phyloP scores from a whole-genome alignment of 37 sponge, comb jelly and placozoan species.

The Cladorhizidae sp. region DNA sequence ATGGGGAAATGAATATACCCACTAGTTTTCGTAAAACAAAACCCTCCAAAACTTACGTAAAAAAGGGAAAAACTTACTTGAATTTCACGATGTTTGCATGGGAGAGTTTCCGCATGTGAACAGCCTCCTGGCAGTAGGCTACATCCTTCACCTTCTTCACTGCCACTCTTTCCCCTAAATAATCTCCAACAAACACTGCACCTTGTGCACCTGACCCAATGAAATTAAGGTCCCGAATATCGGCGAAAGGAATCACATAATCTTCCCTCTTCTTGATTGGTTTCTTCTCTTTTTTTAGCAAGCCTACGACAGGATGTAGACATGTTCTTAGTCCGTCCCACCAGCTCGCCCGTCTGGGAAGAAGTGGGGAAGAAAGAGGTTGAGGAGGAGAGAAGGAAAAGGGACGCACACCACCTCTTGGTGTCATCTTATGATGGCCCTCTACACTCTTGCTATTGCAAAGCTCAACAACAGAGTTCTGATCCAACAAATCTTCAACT shows the following conservation, averaged over 20 bases:
- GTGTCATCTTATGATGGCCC: no score
- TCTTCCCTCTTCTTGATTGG: not conserved
- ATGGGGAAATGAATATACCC: no score
- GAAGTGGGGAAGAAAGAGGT: not conserved
- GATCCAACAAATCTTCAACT: constrained; percentile 49
- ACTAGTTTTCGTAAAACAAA: no score
- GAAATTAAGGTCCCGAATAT: constrained; percentile 71
- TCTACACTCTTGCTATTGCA: no score
- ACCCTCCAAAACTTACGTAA: no score
- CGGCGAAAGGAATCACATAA: constrained; percentile 74
- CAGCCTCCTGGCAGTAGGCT: constrained; percentile 59
- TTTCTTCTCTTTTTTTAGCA: constrained; percentile 8
- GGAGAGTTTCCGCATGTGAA: constrained; percentile 55
- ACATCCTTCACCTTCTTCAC: constrained; percentile 85
- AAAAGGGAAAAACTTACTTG: constrained; percentile 58
- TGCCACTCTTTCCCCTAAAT: constrained; percentile 61
- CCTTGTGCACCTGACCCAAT: constrained; percentile 85
- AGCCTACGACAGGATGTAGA: constrained; percentile 10
- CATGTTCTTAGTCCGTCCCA: constrained; percentile 27
- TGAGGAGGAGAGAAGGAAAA: not conserved
- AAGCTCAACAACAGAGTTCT: no score
- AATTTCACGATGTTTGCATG: constrained; percentile 82
- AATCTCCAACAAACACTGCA: constrained; percentile 75
- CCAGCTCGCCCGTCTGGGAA: not conserved
- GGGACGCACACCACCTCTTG: no score